Base-by-base conservation (phyloP, 2,888 invertebrate species). In the Stenolophus ochropezus region DNA sequence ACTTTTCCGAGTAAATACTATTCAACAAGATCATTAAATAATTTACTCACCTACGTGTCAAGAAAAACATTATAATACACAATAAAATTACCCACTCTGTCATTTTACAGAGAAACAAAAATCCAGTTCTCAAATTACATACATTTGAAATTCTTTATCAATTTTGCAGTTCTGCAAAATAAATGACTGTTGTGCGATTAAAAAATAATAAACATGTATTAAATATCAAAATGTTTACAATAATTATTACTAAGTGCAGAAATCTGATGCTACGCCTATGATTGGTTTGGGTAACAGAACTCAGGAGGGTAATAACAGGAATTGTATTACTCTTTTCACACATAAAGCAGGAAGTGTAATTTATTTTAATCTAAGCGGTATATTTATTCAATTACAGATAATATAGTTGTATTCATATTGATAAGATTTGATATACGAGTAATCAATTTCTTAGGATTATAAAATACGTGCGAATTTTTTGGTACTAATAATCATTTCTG, bases 41-140 rank as follows among this genome's bases (percentile, higher is more conserved):
- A 61, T 25, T 61, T 61, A 21, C 0, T 23, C 25, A 61, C 23
- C 25, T 61, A 61, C 23, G 61, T 14, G 25, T 25, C 14, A 61
- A 61, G 25, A 5, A 61, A 25, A 25, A 61, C 23, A 61, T 61
- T n/a, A 58, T 16, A 58, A 61, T 61, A 61, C 23, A 61, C 61
- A 61, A 61, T 61, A 61, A 25, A 61, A 61, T 53, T 61, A 61
- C 61, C 61, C 61, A 61, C 5, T 14, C 4, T 61, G 23, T 61
- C 61, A 61, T 25, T 58, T 61, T 61, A 61, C 25, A n/a, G 11
- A 61, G 61, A 61, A 61, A 61, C 25, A 61, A 25, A 25, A 61
- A 61, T 23, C 61, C 14, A 61, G 23, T 61, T 25, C 61, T 61
- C 61, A 61, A 61, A 61, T 61, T 61, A 61, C 61, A 4, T 61